phyloP scores from a whole-genome alignment of 2,113 vertebrate species.

The Oenanthe oenanthe region DNA sequence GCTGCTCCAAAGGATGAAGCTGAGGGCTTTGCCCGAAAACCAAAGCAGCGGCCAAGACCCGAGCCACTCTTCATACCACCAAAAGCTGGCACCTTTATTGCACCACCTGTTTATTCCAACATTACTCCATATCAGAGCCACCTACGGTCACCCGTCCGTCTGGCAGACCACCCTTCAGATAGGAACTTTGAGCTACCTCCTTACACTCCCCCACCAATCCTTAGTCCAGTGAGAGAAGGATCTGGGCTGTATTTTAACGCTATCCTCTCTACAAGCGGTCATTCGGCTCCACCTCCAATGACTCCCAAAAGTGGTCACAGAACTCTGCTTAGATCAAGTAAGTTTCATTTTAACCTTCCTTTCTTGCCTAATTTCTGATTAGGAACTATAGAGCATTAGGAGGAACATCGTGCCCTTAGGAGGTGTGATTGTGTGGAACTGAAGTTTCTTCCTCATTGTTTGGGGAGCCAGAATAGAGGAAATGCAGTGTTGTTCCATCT shows the following conservation, averaged over 20 bases:
- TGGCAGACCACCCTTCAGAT: constrained; percentile 84
- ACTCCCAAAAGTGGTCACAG: constrained; percentile 94
- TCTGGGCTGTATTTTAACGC: constrained; percentile 97
- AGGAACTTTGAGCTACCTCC: constrained; percentile 89
- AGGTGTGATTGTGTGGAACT: not conserved
- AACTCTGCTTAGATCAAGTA: constrained; percentile 93
- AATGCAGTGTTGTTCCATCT: not conserved
- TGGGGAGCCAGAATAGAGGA: not conserved
- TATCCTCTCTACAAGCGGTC: constrained; percentile 85
- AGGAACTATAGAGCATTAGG: not conserved
- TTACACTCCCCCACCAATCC: constrained; percentile 96
- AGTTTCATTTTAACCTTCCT: constrained; percentile 64
- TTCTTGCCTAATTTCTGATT: not conserved
- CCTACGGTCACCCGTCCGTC: constrained; percentile 91
- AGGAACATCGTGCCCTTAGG: not conserved
- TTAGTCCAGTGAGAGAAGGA: constrained; percentile 95
- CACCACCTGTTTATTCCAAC: constrained; percentile 89
- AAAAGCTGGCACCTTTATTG: constrained; percentile 90
- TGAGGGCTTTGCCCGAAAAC: constrained; percentile 83
- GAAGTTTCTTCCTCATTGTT: not conserved
- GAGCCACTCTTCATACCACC: constrained; percentile 98
- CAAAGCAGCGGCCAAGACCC: constrained; percentile 90
- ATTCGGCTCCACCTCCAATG: constrained; percentile 83
- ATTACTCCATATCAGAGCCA: constrained; percentile 97
- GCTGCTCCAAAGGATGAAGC: constrained; percentile 79